Base-by-base conservation (phyloP, 1,140 invertebrate species). In the Drosophila saltans region DNA sequence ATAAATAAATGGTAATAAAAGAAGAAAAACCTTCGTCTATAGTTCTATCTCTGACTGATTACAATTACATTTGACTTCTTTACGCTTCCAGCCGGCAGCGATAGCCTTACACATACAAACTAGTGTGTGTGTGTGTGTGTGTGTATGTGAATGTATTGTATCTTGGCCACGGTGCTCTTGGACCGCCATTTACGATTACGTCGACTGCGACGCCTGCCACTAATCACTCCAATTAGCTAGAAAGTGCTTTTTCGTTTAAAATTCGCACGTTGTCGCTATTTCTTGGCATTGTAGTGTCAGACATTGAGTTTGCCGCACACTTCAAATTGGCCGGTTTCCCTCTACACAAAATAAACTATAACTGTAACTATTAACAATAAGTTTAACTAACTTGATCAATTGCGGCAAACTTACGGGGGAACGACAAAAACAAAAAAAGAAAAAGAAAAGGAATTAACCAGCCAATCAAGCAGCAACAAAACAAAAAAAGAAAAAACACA, bases 221-320 rank as follows among this genome's bases (percentile, higher is more conserved):
- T 88, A 88, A 89, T 89, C 84, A 89, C 84, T 88, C 78, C 84
- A 88, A 89, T 88, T 89, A 90, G 84, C 74, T 89, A 84, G 84
- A 88, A 88, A 88, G 80, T 83, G 80, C 73, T 81, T 91, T 52
- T 90, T 90, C 77, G 81, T 85, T 91, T 91, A 80, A 91, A 91
- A 90, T 91, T 90, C 86, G 90, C 90, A 88, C 84, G 80, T 78
- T 90, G 86, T 90, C 86, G 86, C 90, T 72, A 80, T 89, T 90
- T 90, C 86, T 91, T 91, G 90, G 86, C 90, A 91, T 91, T 91
- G 82, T 84, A 75, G 63, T 71, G 71, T 69, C 74, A 75, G 82
- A 63, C 78, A 72, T 63, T 74, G 72, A 70, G 75, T 56, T 78
- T 81, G 81, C 48, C 74, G 82, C 71, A 83, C 76, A 79, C 82